Evolutionary conservation across 2,888 invertebrate genomes (phyloP), one percentile per base, ranked within the genome.

Genomic region (Balanococcus diminutus): DNA sequence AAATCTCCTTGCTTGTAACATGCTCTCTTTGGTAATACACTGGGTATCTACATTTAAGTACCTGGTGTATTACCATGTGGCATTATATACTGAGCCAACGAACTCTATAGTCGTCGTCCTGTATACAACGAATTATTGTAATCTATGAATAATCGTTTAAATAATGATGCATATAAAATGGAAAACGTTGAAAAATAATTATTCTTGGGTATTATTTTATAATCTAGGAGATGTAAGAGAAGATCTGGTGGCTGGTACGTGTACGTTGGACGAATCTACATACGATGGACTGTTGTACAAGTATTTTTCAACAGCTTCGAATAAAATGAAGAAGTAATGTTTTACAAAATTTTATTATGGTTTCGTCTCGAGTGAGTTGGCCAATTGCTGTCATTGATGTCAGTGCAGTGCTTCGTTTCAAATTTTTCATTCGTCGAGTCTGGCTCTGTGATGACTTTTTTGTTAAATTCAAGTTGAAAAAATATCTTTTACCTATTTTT

Each of bases 71-170:
- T 46, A 46, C 46, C 46, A n/a, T 46, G 46, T n/a, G 11, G 46
- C 2, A 56, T 22, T 2, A 14, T 61, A 25, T 61, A 11, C 9
- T 1, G 8, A 61, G 61, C 61, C 61, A 61, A 61, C 61, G 61
- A 61, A 61, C 61, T 61, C n/a, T n/a, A n/a, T n/a, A 22, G 22
- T 61, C 61, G 25, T 61, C 3, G 22, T 25, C 22, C 5, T 22
- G 25, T 25, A 61, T 25, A 14, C 61, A 14, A 61, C 61, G 61
- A 61, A 61, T 61, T 61, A 61, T 61, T 61, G 25, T 61, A 61
- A 61, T 61, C 61, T 61, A 61, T 22, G 61, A 61, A 61, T 61
- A 61, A 61, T 61, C 61, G 61, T 61, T 61, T 61, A 61, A 5
- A 36, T 61, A 61, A 61, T 61, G 61, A 61, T 61, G 61, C 25